Conservation (phyloP, 2,888 invertebrate species). For the Diabrotica balteata region DNA sequence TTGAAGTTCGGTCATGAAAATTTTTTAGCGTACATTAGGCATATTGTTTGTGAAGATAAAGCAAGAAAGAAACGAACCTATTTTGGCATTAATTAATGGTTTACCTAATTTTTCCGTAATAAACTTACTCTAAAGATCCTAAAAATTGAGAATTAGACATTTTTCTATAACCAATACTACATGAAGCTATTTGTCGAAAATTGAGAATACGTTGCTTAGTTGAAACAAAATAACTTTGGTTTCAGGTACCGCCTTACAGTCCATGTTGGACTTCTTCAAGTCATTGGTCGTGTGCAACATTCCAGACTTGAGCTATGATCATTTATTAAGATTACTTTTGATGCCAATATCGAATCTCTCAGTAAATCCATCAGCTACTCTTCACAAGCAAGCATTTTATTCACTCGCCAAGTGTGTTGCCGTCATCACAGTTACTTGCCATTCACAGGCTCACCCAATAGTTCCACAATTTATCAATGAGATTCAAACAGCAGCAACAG, state of each 20-base stretch:
- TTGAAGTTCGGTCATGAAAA: no score
- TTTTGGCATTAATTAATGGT: no score
- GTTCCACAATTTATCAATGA: slow-evolving; percentile 75
- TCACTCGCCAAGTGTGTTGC: slow-evolving; percentile 97
- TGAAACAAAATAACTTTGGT: slow-evolving; percentile 2
- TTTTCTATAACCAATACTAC: no score
- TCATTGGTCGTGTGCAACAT: slow-evolving; percentile 85
- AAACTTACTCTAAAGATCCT: no score
- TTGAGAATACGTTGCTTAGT: neutral
- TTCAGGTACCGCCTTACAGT: slow-evolving; percentile 85
- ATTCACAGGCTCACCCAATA: slow-evolving; percentile 70
- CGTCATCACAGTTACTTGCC: slow-evolving; percentile 83
- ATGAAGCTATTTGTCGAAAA: no score
- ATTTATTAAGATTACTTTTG: slow-evolving; percentile 79
- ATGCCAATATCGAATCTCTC: slow-evolving; percentile 60
- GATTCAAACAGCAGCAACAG: slow-evolving; percentile 73
- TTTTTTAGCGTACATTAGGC: no score
- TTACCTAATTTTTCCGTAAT: no score
- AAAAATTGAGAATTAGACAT: no score
- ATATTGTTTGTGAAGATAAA: no score
- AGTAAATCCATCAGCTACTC: slow-evolving; percentile 48
- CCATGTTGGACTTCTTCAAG: slow-evolving; percentile 91
- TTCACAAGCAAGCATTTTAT: slow-evolving; percentile 84
- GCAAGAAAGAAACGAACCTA: no score
- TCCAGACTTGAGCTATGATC: slow-evolving; percentile 77